Base-by-base conservation (phyloP, 2,797 vertebrate genomes). In the Urosaurus nigricauda region DNA sequence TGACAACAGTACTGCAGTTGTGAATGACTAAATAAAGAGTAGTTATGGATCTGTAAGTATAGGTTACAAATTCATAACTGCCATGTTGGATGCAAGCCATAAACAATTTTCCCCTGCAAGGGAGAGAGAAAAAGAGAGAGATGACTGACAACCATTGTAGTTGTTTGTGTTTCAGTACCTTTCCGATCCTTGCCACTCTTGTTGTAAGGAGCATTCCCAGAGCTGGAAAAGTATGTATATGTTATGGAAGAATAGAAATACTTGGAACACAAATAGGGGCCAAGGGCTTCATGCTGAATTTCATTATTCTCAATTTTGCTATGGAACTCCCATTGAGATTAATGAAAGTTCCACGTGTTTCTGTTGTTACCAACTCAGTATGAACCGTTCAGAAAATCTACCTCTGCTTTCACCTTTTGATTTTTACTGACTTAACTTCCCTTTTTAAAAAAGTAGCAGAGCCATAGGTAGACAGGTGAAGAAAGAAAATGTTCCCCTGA, bases 401-500 rank as follows among this genome's bases (percentile, higher is more conserved):
- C 80, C 0, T 0, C 35, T 68, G 65, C 29, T 32, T 7, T 79
- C 83, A 17, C 37, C 58, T 84, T 43, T 82, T 16, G 56, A 74
- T 85, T n/a, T 65, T 80, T 58, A 53, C 63, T 32, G 0, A 9
- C 70, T 13, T 43, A 87, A 40, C 43, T 29, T 74, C 29, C n/a
- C 68, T 14, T 35, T 70, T 40, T 71, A 51, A 65, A 81, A 92
- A 88, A 81, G 37, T 63, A 79, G 29, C 63, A 47, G 0, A 58
- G n/a, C 0, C 47, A 85, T 26, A 35, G 7, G 47, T 90, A 79
- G 82, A 88, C 16, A 79, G 3, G 58, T 4, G 60, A 1, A n/a
- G 29, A 19, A 29, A 85, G 53, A 88, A 90, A 86, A 4, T 65
- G 73, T 83, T 93, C 82, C 88, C 79, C 2, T 90, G 14, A 43